Percentiles rank a stretch among this genome's conserved stretches.
Evolutionary conservation across 2,797 vertebrate genomes (phyloP).

Genomic region (Enoplosus armatus): DNA sequence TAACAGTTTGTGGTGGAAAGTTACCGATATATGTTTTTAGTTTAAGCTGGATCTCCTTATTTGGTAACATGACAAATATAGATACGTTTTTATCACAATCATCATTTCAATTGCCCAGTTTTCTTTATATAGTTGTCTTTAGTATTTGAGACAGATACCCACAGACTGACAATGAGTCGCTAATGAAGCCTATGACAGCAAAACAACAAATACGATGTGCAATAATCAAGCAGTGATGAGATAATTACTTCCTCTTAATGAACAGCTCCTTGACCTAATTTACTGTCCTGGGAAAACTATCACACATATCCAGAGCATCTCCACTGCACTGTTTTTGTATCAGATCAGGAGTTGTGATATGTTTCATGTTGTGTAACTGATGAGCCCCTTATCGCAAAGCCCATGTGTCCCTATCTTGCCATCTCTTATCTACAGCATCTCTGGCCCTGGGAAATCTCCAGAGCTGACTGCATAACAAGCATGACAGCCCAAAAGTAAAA

Average conservation of each 20-base stretch:
- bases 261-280: conserved; percentile 71
- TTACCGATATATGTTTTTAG: too few relatives aligned
- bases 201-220: conserved; percentile 57
- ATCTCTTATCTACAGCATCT: conserved; percentile 21
- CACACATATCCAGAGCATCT: conserved; percentile 29
- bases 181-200: conserved; percentile 59
- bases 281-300: conserved; percentile 47
- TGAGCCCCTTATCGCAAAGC: conserved; percentile 37
- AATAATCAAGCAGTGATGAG: conserved; percentile 65
- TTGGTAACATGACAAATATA: neutral
- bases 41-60: neutral
- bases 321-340: neutral
- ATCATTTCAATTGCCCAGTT: neutral
- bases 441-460: conserved; percentile 25
- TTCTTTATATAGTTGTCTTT: neutral
- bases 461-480: conserved; percentile 30
- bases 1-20: too few relatives aligned
- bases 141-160: conserved; percentile 26
- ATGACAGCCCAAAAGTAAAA: conserved; percentile 28
- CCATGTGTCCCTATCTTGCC: conserved; percentile 1
- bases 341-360: conserved; percentile 37
- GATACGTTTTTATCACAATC: neutral
- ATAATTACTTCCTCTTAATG: conserved; percentile 74
- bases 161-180: conserved; percentile 45
- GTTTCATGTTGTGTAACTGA: conserved; percentile 25